phyloP scores from a whole-genome alignment of 1,140 invertebrate species.

The Drosophila ambigua region DNA sequence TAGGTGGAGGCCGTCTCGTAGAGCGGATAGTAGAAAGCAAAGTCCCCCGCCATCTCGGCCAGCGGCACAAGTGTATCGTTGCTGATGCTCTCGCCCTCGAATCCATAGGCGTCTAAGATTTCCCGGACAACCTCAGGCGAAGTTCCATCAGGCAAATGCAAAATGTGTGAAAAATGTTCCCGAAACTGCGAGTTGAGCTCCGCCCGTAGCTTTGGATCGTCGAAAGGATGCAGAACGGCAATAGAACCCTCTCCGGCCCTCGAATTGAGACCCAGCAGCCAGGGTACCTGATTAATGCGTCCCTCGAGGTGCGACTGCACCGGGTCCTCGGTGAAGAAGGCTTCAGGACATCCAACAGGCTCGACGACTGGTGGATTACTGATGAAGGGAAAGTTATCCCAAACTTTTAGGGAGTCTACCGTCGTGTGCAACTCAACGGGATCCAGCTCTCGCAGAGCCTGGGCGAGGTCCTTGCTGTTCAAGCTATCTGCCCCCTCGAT shows the following conservation, averaged over 20 bases:
- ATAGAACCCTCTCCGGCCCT: conserved; percentile 66
- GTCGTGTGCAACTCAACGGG: conserved; percentile 59
- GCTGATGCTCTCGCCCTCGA: conserved; percentile 27
- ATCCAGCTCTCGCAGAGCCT: conserved; percentile 76
- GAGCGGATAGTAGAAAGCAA: conserved; percentile 51
- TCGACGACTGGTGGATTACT: conserved; percentile 81
- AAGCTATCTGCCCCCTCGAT: conserved; percentile 36
- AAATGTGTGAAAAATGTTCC: conserved; percentile 4
- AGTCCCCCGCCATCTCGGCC: conserved; percentile 48
- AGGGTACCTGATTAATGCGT: conserved; percentile 78
- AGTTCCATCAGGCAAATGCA: conserved; percentile 32
- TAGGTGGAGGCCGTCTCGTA: conserved; percentile 50
- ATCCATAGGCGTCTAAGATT: conserved; percentile 27
- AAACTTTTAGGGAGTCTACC: conserved; percentile 67
- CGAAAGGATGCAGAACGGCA: conserved; percentile 22
- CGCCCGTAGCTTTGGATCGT: background rate
- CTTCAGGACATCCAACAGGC: conserved; percentile 31
- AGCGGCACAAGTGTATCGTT: conserved; percentile 41
- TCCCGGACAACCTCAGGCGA: conserved; percentile 5
- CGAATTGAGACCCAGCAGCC: conserved; percentile 77
- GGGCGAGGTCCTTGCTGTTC: conserved; percentile 44
- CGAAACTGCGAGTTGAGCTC: conserved; percentile 59
- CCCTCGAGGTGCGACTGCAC: conserved; percentile 59
- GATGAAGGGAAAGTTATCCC: conserved; percentile 67
- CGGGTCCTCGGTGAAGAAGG: conserved; percentile 83